phyloP scores from a whole-genome alignment of 2,113 vertebrate genomes.

The Hydrochoerus hydrochaeris region DNA sequence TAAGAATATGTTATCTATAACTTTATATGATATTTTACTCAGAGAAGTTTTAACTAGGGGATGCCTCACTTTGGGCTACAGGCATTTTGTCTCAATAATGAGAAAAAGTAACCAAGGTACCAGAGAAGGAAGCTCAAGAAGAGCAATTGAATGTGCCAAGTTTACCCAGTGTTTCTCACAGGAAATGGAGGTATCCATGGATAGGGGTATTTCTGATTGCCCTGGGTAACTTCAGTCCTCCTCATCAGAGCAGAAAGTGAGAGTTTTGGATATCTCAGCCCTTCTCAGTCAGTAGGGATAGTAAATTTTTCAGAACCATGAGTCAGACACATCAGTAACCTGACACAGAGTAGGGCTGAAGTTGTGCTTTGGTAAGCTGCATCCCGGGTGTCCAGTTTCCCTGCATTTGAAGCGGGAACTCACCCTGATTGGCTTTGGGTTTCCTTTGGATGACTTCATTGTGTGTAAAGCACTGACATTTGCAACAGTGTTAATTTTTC shows the following conservation, averaged over 20 bases:
- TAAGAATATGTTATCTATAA: not conserved
- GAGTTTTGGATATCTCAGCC: not conserved
- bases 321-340: not conserved
- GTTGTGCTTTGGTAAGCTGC: not conserved
- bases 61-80: too few relatives aligned
- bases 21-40: not conserved
- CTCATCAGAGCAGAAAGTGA: not conserved
- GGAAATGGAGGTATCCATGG: not conserved
- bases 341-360: not conserved
- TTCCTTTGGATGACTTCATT: not conserved
- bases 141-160: not conserved
- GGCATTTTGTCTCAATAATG: too few relatives aligned
- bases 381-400: not conserved
- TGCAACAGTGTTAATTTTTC: not conserved
- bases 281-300: not conserved
- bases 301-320: not conserved
- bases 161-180: not conserved
- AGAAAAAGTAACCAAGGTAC: too few relatives aligned
- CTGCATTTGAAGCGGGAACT: not conserved
- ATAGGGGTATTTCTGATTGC: not conserved
- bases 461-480: not conserved
- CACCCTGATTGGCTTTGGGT: not conserved
- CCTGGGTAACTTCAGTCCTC: not conserved
- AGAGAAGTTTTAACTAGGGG: not conserved
- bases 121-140: not conserved